Evolutionary conservation across 2,113 vertebrate species (phyloP).

Genomic region (Falcunculus frontatus): DNA sequence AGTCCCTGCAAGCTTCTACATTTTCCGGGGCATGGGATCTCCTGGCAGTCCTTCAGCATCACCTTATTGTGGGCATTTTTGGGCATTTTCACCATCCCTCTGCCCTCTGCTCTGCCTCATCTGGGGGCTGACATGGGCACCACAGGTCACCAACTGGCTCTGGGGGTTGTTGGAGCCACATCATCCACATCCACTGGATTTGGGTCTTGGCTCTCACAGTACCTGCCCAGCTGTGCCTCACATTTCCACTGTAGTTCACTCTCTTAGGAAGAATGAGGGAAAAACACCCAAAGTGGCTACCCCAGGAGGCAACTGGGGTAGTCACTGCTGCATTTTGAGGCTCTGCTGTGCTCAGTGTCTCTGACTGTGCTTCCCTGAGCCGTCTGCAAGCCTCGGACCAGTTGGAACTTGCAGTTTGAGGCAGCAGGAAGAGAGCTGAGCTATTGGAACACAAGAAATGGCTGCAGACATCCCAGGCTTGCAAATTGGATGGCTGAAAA

Average conservation of each 20-base stretch:
- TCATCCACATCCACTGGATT: background rate
- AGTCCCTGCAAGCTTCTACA: background rate
- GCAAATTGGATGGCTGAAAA: background rate
- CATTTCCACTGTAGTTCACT: background rate
- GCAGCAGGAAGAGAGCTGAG: background rate
- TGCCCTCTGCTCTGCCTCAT: background rate
- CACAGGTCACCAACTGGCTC: background rate
- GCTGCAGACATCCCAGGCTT: background rate
- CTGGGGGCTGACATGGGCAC: background rate
- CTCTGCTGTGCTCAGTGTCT: background rate
- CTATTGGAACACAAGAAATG: background rate
- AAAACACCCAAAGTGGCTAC: background rate
- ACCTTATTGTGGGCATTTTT: background rate
- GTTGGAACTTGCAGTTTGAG: background rate
- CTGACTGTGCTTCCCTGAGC: background rate
- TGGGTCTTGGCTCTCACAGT: accelerated
- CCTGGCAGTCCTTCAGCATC: background rate
- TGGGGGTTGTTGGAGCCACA: background rate
- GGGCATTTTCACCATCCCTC: background rate
- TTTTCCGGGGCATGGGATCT: background rate
- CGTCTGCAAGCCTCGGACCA: background rate
- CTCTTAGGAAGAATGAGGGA: background rate
- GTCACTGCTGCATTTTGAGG: background rate
- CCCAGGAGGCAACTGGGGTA: background rate
- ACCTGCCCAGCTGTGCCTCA: background rate